A percentile compares a stretch with the other conserved stretches of the same genome.
Conservation (phyloP, 1,140 invertebrate species). For the Ganaspis sp. region DNA sequence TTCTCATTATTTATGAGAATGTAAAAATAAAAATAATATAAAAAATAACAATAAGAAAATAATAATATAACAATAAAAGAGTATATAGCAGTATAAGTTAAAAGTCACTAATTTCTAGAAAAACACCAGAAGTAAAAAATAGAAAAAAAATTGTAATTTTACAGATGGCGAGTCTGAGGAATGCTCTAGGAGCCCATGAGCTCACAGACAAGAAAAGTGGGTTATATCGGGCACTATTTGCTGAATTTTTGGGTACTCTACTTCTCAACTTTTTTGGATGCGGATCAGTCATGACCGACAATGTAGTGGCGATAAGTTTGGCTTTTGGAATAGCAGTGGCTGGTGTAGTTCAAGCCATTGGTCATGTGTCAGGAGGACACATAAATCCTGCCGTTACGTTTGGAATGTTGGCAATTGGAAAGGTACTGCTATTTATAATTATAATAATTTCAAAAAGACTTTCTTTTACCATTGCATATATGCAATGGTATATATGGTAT, state of each 20-base stretch:
- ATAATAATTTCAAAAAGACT: too few relatives aligned
- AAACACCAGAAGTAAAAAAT: not conserved
- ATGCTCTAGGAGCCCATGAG: conserved; percentile 81
- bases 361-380: conserved; percentile 93
- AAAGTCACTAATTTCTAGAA: too few relatives aligned
- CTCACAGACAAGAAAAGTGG: conserved; percentile 79
- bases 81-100: too few relatives aligned
- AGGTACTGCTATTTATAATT: conserved; percentile 77
- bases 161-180: conserved; percentile 78
- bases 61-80: too few relatives aligned
- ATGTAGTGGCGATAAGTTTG: conserved; percentile 87
- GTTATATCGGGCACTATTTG: conserved; percentile 83
- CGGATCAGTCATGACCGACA: conserved; percentile 81
- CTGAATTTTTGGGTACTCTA: conserved; percentile 90
- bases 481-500: too few relatives aligned
- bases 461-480: too few relatives aligned
- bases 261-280: conserved; percentile 91
- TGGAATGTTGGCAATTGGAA: conserved; percentile 86
- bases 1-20: too few relatives aligned
- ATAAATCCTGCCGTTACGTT: conserved; percentile 93
- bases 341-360: conserved; percentile 86
- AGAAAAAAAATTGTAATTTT: conserved; percentile 33
- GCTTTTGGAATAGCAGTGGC: conserved; percentile 92
- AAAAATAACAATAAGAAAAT: too few relatives aligned
- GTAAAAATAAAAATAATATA: too few relatives aligned